Evolutionary conservation across 2,888 invertebrate species (phyloP).

Genomic region (Hetaerina titia): DNA sequence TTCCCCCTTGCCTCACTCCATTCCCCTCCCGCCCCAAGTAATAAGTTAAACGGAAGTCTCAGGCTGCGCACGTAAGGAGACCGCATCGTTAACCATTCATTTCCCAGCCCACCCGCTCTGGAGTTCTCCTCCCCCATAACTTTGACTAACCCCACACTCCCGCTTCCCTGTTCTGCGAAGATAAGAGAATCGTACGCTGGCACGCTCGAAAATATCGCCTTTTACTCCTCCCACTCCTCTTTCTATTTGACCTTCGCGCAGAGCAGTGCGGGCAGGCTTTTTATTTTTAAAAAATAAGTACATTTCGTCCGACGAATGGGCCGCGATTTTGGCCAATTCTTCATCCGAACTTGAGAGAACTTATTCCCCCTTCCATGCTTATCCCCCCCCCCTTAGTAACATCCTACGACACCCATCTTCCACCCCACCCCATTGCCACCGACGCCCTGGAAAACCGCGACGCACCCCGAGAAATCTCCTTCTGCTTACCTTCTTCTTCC

Average conservation of each 20-base stretch:
- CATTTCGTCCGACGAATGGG: neutral
- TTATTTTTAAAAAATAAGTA: neutral
- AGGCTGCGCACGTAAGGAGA: constrained; percentile 35
- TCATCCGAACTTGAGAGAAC: neutral
- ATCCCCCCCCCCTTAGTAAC: neutral
- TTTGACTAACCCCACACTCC: neutral
- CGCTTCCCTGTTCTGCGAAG: constrained; percentile 27
- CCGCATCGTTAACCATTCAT: constrained; percentile 39
- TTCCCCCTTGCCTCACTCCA: neutral
- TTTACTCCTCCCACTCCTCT: neutral
- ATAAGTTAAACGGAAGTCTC: constrained; percentile 33
- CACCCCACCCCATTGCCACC: neutral
- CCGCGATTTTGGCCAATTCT: neutral
- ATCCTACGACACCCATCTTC: neutral
- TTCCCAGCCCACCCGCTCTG: neutral
- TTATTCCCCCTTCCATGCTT: neutral
- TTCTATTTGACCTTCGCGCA: neutral
- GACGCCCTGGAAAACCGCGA: neutral
- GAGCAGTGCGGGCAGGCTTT: neutral
- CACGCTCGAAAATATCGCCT: neutral
- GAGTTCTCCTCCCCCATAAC: constrained; percentile 4
- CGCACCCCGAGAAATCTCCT: neutral
- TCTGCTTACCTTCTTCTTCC: neutral
- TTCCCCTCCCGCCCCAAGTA: neutral
- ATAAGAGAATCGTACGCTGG: constrained; percentile 20